Evolutionary conservation across 2,888 invertebrate species (phyloP), one percentile per base, ranked within the genome.

Genomic region (Trichacis sp.): DNA sequence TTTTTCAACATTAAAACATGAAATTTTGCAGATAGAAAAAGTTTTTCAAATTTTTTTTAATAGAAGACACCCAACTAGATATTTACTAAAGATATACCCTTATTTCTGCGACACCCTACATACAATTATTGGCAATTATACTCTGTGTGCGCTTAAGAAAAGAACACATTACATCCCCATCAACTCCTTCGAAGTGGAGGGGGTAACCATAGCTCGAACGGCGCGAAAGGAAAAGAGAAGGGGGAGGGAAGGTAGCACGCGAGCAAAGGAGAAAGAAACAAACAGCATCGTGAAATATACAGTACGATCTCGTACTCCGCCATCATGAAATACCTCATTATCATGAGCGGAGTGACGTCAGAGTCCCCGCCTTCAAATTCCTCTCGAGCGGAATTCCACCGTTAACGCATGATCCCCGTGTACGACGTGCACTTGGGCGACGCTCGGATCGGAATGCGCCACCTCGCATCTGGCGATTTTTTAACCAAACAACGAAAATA

Each of bases 271-370:
- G 64, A 53, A 42, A 58, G 59, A 63, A 43, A 65, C 43, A 52
- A 36, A 48, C 47, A 38, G 4, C 59, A 36, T 38, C 43, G 52
- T 45, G 55, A 57, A 49, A 61, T 60, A 67, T 58, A 67, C 68
- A 65, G 64, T 65, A 69, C 69, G 63, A 66, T 64, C 67, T 66
- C 60, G 57, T 90, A 89, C 89, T 89, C 91, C 90, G 91, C 92
- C 92, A 92, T 92, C 90, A 92, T 92, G 91, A 90, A n/a, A 92
- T 91, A 91, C 90, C 91, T 89, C 91, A 91, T 91, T 91, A 91
- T 90, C 90, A 90, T 89, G 90, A 87, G 84, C 82, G 82, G 79
- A 83, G 88, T 91, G 91, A 91, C 92, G 91, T 91, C 91, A 91
- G 88, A 87, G 87, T 87, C 88, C 87, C 87, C 84, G 87, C 87